phyloP scores from a whole-genome alignment of 2,888 invertebrate species.

The Myopa tessellatipennis region DNA sequence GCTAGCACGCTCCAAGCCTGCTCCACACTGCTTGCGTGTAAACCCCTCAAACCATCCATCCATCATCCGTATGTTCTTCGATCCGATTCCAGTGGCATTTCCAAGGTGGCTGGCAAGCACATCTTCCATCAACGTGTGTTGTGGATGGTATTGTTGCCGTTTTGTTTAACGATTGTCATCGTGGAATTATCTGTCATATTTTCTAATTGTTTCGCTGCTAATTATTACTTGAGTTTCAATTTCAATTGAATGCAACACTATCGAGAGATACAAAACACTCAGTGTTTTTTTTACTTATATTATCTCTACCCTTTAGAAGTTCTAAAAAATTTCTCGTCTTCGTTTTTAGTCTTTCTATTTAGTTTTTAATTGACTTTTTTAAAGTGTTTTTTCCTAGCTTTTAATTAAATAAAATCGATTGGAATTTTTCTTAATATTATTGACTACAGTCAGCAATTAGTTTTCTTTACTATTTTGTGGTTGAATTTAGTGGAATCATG shows the following conservation, averaged over 20 bases:
- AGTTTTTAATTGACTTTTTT: background rate
- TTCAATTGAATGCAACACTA: conserved; percentile 24
- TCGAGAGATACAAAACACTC: conserved; percentile 1
- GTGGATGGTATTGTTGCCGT: background rate
- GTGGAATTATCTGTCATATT: conserved; percentile 12
- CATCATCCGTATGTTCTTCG: background rate
- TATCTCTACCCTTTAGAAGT: background rate
- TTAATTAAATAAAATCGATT: conserved; percentile 12
- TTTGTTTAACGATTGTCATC: conserved; percentile 14
- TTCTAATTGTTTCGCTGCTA: conserved; percentile 28
- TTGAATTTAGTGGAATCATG: background rate
- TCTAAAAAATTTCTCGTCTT: background rate
- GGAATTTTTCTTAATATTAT: background rate
- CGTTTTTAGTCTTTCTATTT: background rate
- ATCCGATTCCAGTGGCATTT: background rate
- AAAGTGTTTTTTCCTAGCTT: background rate
- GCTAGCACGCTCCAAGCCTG: no score
- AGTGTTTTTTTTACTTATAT: background rate
- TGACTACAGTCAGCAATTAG: background rate
- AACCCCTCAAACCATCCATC: background rate
- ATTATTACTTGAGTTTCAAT: conserved; percentile 27
- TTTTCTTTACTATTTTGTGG: background rate
- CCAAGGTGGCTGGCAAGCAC: background rate
- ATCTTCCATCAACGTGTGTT: background rate
- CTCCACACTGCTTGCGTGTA: no score